A percentile compares a stretch with the other conserved stretches of the same genome.
These are phyloP conservation scores for Nerophis lumbriciformis DNA, from an alignment of 2,113 vertebrate species.

Conservation along the genomic window DNA sequence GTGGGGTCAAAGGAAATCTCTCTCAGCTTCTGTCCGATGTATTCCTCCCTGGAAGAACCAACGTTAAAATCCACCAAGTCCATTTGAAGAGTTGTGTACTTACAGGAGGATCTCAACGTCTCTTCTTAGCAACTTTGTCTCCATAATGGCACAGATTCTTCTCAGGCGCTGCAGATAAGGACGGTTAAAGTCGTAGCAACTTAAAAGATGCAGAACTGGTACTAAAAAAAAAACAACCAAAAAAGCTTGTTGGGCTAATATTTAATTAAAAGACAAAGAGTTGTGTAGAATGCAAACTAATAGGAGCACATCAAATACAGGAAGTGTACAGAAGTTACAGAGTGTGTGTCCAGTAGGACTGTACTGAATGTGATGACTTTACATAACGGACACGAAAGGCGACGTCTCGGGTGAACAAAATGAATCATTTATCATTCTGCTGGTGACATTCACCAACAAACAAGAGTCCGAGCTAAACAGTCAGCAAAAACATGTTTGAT, in stretches of 20 bases:
- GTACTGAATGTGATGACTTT: slow-evolving; percentile 8
- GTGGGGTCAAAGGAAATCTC: slow-evolving; percentile 83
- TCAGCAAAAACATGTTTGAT: background rate
- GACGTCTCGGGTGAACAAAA: slow-evolving; percentile 52
- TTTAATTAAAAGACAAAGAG: background rate
- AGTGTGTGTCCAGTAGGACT: background rate
- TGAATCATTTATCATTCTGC: slow-evolving; percentile 58
- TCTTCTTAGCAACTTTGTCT: slow-evolving; percentile 74
- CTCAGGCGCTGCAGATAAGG: background rate
- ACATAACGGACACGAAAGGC: background rate
- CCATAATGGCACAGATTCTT: slow-evolving; percentile 62
- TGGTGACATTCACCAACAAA: background rate
- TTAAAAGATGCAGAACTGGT: background rate
- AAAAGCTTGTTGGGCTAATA: background rate
- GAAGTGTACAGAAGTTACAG: background rate
- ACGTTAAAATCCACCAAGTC: background rate
- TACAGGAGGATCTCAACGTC: slow-evolving; percentile 78
- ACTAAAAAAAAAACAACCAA: background rate
- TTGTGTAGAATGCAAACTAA: background rate
- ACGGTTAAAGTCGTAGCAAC: background rate
- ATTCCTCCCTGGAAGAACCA: slow-evolving; percentile 71
- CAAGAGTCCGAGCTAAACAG: background rate
- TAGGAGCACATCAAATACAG: background rate
- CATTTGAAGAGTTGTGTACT: slow-evolving; percentile 47
- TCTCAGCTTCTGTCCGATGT: slow-evolving; percentile 79